Evolutionary conservation across 1,140 invertebrate genomes (phyloP).

Genomic region (Drosophila ironensis): DNA sequence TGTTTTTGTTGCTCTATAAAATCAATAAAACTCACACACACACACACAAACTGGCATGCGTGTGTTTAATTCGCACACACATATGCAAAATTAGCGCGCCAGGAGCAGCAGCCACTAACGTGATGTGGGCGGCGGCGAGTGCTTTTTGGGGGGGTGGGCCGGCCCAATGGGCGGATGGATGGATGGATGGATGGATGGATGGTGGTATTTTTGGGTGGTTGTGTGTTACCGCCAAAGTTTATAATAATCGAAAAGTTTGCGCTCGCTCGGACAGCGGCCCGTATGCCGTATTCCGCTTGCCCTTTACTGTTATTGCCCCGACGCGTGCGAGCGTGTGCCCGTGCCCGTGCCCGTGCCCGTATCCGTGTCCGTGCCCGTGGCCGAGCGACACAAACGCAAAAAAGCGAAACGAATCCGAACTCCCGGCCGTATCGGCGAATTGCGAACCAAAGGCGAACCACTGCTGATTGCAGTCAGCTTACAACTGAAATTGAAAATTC

Average conservation of each 20-base stretch:
- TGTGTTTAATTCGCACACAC: neutral
- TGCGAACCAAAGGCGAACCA: conserved; percentile 64
- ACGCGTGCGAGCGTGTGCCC: conserved; percentile 24
- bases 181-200: neutral
- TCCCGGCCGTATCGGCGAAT: conserved; percentile 48
- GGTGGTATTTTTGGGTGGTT: conserved; percentile 5
- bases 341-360: no score
- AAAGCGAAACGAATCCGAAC: conserved; percentile 21
- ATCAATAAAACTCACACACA: conserved; percentile 66
- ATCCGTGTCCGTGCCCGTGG: conserved; percentile 24
- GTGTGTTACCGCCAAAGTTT: conserved; percentile 42
- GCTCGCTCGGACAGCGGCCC: conserved; percentile 50
- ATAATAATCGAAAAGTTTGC: conserved; percentile 32
- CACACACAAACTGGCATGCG: conserved; percentile 22
- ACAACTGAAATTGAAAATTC: conserved; percentile 82
- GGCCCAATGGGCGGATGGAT: neutral
- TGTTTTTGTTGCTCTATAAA: conserved; percentile 60
- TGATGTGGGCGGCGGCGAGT: conserved; percentile 14
- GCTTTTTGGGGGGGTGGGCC: no score
- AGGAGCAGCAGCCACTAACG: conserved; percentile 36
- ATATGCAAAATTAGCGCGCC: conserved; percentile 39
- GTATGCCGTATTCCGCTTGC: conserved; percentile 14
- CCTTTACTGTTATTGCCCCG: conserved; percentile 14
- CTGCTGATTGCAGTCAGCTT: conserved; percentile 82
- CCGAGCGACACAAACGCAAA: conserved; percentile 18